phyloP scores from a whole-genome alignment of 2,888 invertebrate genomes.

The Linnaemya tessellans region DNA sequence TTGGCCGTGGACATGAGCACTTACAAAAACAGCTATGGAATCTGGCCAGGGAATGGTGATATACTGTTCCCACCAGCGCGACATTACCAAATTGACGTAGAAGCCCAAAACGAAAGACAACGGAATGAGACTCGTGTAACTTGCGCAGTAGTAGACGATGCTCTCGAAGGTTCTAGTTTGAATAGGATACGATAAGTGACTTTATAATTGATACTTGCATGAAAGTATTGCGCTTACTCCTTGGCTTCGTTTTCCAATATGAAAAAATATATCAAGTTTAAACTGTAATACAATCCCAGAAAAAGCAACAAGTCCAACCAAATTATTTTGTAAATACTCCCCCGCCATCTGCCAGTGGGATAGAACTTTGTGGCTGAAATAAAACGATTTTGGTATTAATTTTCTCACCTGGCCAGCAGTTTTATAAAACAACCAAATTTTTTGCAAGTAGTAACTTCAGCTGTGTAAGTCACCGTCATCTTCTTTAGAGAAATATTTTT shows the following conservation, averaged over 20 bases:
- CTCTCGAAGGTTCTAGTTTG: slow-evolving; percentile 88
- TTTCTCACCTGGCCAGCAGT: slow-evolving; percentile 76
- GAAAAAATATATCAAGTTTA: slow-evolving; percentile 74
- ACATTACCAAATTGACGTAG: slow-evolving; percentile 95
- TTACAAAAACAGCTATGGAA: slow-evolving; percentile 91
- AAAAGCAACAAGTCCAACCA: slow-evolving; percentile 94
- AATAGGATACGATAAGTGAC: background rate
- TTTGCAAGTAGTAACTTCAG: slow-evolving; percentile 78
- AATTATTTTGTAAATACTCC: slow-evolving; percentile 96
- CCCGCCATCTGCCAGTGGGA: slow-evolving; percentile 90
- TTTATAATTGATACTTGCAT: too few relatives aligned
- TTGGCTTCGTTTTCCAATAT: slow-evolving; percentile 66
- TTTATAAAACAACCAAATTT: slow-evolving; percentile 79
- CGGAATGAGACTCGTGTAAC: slow-evolving; percentile 92
- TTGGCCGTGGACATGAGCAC: slow-evolving; percentile 91
- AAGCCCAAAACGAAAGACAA: slow-evolving; percentile 96
- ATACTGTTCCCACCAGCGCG: slow-evolving; percentile 95
- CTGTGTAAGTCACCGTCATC: slow-evolving; percentile 80
- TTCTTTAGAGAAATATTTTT: background rate
- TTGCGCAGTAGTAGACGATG: slow-evolving; percentile 91
- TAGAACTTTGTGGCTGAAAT: background rate
- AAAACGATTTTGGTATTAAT: too few relatives aligned
- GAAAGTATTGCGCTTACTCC: slow-evolving; percentile 68
- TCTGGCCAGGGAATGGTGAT: slow-evolving; percentile 93
- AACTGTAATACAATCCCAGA: slow-evolving; percentile 87